Conservation (phyloP, 2,113 vertebrate genomes). For the Notarius lentiginosus region DNA sequence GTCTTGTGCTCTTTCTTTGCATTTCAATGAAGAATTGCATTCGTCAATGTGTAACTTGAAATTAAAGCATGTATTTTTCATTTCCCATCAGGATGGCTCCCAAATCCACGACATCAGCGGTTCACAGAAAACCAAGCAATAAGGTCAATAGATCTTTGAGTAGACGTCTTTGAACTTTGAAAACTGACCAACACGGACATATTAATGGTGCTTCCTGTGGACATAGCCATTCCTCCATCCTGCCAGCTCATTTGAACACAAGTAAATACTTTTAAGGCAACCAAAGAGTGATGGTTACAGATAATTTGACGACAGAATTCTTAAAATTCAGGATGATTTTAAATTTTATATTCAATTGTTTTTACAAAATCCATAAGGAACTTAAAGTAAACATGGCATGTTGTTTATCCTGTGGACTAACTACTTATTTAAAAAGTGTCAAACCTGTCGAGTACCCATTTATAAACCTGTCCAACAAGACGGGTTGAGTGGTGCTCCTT, state of each 20-base stretch:
- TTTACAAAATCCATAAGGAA: too few species aligned
- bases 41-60: neutral
- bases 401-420: slow-evolving; percentile 12
- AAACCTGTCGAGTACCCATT: neutral
- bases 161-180: neutral
- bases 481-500: slow-evolving; percentile 45
- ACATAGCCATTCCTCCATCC: neutral
- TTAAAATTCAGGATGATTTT: neutral
- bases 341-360: neutral
- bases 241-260: neutral
- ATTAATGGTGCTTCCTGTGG: neutral
- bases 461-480: slow-evolving; percentile 66
- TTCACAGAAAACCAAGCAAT: slow-evolving; percentile 1
- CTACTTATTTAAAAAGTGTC: slow-evolving; percentile 3
- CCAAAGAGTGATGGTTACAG: neutral
- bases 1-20: neutral
- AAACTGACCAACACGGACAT: neutral
- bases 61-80: neutral
- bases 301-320: neutral
- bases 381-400: neutral
- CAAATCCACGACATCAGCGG: neutral
- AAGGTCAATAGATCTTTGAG: neutral
- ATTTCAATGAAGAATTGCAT: neutral
- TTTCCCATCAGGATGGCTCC: neutral
- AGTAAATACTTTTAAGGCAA: slow-evolving; percentile 29